These are phyloP conservation scores for Ectropis crepuscularia DNA, from an alignment of 2,888 invertebrate species.

Conservation along the genomic window DNA sequence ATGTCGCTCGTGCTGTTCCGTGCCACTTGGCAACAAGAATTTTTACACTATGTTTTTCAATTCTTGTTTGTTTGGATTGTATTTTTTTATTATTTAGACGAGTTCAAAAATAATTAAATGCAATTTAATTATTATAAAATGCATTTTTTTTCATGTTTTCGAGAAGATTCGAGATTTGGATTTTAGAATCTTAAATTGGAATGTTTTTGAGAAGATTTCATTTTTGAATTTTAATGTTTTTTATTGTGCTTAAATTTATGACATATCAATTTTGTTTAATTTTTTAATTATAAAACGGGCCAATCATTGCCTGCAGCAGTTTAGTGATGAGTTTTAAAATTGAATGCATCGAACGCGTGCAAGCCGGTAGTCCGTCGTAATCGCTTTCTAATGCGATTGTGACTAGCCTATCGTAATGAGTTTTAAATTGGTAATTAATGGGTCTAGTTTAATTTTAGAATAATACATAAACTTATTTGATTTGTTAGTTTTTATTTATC, in stretches of 20 bases:
- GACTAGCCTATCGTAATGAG: constrained; percentile 16
- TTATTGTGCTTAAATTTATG: constrained; percentile 3
- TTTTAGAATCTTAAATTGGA: background rate
- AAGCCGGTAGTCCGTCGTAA: constrained; percentile 26
- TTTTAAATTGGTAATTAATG: constrained; percentile 31
- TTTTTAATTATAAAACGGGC: constrained; percentile 23
- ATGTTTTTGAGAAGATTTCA: background rate
- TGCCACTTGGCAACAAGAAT: constrained; percentile 55
- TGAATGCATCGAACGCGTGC: background rate
- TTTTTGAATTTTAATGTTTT: background rate
- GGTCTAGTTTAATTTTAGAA: constrained; percentile 17
- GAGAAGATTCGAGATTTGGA: background rate
- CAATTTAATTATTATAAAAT: no score
- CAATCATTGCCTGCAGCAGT: constrained; percentile 9
- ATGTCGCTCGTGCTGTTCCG: constrained; percentile 39
- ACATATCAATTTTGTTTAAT: constrained; percentile 5
- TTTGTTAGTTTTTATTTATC: background rate
- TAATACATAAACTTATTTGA: background rate
- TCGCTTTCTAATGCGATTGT: constrained; percentile 26
- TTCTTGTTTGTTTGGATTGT: background rate
- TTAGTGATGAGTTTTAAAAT: constrained; percentile 20
- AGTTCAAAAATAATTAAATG: background rate
- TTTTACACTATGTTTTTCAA: constrained; percentile 5
- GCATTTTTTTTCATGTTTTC: background rate
- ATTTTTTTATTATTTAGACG: background rate